These are phyloP conservation scores for Camponotus fellah DNA, from an alignment of 2,888 invertebrate species.

Conservation along the genomic window DNA sequence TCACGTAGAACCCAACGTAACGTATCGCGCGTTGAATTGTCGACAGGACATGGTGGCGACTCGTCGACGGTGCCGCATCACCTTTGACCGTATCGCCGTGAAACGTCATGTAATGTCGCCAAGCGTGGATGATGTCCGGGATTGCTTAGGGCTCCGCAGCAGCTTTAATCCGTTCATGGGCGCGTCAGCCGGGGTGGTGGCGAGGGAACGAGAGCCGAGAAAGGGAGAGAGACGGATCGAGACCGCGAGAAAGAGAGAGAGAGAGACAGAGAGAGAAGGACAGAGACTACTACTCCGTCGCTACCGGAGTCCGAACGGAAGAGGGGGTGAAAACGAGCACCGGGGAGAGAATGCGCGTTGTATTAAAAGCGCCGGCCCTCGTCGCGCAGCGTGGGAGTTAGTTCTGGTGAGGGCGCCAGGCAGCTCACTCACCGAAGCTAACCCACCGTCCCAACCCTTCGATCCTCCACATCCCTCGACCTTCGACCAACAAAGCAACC, in stretches of 20 bases:
- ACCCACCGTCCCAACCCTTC: slow-evolving; percentile 75
- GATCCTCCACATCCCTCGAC: slow-evolving; percentile 75
- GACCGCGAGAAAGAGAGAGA: not conserved
- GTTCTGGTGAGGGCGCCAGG: slow-evolving; percentile 85
- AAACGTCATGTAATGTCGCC: slow-evolving; percentile 32
- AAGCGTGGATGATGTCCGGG: slow-evolving; percentile 21
- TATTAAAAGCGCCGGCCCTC: slow-evolving; percentile 75
- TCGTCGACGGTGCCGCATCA: slow-evolving; percentile 20
- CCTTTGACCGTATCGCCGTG: slow-evolving; percentile 48
- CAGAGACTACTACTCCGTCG: slow-evolving; percentile 12
- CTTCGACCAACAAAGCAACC: slow-evolving; percentile 77
- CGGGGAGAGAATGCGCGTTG: slow-evolving; percentile 78
- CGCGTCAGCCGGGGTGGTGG: slow-evolving; percentile 40
- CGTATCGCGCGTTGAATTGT: not conserved
- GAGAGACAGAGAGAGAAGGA: not conserved
- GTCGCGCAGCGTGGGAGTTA: slow-evolving; percentile 85
- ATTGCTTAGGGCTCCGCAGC: slow-evolving; percentile 43
- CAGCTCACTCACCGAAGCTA: slow-evolving; percentile 82
- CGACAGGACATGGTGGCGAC: slow-evolving; percentile 25
- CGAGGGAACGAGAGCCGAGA: not conserved
- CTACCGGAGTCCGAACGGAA: slow-evolving; percentile 1
- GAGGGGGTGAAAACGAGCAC: slow-evolving; percentile 24
- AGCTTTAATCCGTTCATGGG: slow-evolving; percentile 54
- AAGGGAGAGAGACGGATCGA: not conserved
- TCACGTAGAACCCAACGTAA: not conserved